These are phyloP conservation scores for Elgonia sp. DNA, from an alignment of 2,888 invertebrate genomes.

Conservation along the genomic window DNA sequence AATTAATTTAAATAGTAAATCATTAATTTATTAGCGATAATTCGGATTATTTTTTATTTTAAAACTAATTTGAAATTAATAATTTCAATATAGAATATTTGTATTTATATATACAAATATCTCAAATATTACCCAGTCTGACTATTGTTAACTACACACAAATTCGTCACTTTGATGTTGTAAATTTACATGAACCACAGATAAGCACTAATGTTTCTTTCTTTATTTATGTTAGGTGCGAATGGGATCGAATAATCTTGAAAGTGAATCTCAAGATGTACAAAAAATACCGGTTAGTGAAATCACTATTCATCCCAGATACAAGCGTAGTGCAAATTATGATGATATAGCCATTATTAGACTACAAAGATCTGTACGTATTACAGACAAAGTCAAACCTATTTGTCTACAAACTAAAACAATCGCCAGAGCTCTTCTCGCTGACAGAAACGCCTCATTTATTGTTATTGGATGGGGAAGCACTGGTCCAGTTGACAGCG, in stretches of 20 bases:
- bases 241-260: constrained; percentile 81
- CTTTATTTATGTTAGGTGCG: constrained; percentile 79
- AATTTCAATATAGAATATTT: no score
- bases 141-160: no score
- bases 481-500: constrained; percentile 73
- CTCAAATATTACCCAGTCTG: no score
- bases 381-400: constrained; percentile 80
- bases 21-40: no score
- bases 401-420: constrained; percentile 83
- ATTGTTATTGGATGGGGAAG: constrained; percentile 83
- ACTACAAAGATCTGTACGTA: constrained; percentile 76
- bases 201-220: neutral
- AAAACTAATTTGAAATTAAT: no score
- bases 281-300: constrained; percentile 80
- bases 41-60: no score
- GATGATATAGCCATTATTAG: constrained; percentile 83
- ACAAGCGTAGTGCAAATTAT: constrained; percentile 80
- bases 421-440: constrained; percentile 54
- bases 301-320: constrained; percentile 81
- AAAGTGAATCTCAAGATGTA: constrained; percentile 53
- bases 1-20: no score
- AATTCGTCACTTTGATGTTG: neutral
- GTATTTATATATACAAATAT: no score
- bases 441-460: constrained; percentile 75
- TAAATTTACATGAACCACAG: neutral